Evolutionary conservation across 2,113 vertebrate genomes (phyloP).

Genomic region (Mormyrus iriodes): DNA sequence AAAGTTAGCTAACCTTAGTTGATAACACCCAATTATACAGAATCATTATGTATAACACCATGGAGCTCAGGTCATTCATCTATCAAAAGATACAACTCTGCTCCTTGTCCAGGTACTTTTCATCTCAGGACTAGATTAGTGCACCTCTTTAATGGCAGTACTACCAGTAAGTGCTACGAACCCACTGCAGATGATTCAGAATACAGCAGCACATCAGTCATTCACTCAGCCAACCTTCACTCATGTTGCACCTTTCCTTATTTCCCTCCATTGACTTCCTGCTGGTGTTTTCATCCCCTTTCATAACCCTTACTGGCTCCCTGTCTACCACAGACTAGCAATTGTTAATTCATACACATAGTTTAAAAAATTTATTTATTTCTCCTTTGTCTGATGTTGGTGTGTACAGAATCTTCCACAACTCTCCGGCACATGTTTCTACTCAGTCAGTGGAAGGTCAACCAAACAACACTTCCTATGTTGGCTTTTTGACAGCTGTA

Average conservation of each 20-base stretch:
- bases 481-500: not conserved
- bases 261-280: not conserved
- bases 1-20: too few relatives aligned
- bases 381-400: not conserved
- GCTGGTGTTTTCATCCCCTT: not conserved
- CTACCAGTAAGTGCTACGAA: not conserved
- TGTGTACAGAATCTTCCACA: not conserved
- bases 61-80: not conserved
- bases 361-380: not conserved
- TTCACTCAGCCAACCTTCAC: not conserved
- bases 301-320: not conserved
- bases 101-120: not conserved
- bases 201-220: not conserved
- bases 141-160: not conserved
- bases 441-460: not conserved
- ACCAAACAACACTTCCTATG: not conserved
- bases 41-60: not conserved
- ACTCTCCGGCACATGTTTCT: not conserved
- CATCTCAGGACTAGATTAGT: not conserved
- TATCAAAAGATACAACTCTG: not conserved
- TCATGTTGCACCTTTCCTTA: not conserved
- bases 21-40: not conserved
- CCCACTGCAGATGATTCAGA: not conserved
- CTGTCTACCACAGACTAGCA: not conserved
- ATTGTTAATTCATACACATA: not conserved